phyloP scores from a whole-genome alignment of 2,888 invertebrate genomes.

The Diplolepis rosae region DNA sequence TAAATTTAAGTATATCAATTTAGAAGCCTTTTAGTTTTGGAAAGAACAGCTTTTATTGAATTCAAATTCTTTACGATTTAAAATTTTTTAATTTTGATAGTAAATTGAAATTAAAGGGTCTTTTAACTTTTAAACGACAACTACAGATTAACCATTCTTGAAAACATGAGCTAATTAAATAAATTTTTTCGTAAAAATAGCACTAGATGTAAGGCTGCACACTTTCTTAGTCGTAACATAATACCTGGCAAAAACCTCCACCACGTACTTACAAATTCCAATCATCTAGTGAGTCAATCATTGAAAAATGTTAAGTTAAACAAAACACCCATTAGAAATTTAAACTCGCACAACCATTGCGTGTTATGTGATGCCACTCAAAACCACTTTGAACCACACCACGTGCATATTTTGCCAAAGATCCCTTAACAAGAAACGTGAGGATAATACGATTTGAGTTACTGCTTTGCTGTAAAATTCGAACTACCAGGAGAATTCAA shows the following conservation, averaged over 20 bases:
- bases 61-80: too few relatives aligned
- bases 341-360: conserved; percentile 48
- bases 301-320: conserved; percentile 48
- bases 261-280: conserved; percentile 42
- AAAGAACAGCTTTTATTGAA: too few relatives aligned
- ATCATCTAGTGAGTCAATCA: conserved; percentile 30
- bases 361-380: conserved; percentile 47
- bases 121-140: too few relatives aligned
- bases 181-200: neutral
- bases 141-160: neutral
- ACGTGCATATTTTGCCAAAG: conserved; percentile 33
- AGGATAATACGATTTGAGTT: neutral
- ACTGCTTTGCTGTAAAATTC: neutral
- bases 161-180: neutral
- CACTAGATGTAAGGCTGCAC: neutral
- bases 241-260: conserved; percentile 46
- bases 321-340: conserved; percentile 50
- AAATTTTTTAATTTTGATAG: too few relatives aligned
- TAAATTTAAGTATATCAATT: too few relatives aligned
- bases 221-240: neutral
- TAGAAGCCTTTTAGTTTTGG: too few relatives aligned
- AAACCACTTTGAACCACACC: conserved; percentile 44
- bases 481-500: neutral
- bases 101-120: too few relatives aligned
- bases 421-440: conserved; percentile 7